Evolutionary conservation across 2,888 invertebrate species (phyloP).

Genomic region (Chirona hameri): DNA sequence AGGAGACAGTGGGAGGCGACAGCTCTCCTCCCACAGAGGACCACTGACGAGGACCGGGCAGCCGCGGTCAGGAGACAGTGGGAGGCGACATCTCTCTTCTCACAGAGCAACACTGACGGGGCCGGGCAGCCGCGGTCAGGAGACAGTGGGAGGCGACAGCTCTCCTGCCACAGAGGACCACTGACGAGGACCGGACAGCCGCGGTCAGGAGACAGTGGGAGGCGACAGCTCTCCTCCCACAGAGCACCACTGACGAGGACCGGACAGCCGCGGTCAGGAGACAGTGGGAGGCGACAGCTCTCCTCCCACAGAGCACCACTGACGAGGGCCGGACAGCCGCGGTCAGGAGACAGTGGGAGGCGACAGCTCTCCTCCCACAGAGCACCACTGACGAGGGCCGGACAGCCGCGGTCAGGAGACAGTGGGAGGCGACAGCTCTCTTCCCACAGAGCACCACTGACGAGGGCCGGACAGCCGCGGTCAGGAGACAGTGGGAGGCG

Average conservation of each 20-base stretch:
- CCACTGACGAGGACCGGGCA: too few species aligned
- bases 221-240: slow-evolving; percentile 44
- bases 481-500: background rate
- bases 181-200: too few species aligned
- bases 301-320: slow-evolving; percentile 42
- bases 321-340: too few species aligned
- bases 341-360: background rate
- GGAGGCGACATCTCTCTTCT: slow-evolving; percentile 43
- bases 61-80: background rate
- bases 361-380: slow-evolving; percentile 46
- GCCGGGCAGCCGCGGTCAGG: too few species aligned
- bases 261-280: background rate
- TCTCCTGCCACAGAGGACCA: slow-evolving; percentile 43
- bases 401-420: background rate
- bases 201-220: background rate
- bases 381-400: slow-evolving; percentile 37
- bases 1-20: background rate
- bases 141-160: slow-evolving; percentile 41
- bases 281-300: slow-evolving; percentile 42
- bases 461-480: too few species aligned
- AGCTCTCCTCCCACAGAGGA: slow-evolving; percentile 48
- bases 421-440: slow-evolving; percentile 42
- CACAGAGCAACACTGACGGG: slow-evolving; percentile 41
- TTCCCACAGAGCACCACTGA: slow-evolving; percentile 42
- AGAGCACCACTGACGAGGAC: slow-evolving; percentile 40